These are phyloP conservation scores for Auanema freiburgensis DNA, from an alignment of 2,888 invertebrate genomes.

Conservation along the genomic window DNA sequence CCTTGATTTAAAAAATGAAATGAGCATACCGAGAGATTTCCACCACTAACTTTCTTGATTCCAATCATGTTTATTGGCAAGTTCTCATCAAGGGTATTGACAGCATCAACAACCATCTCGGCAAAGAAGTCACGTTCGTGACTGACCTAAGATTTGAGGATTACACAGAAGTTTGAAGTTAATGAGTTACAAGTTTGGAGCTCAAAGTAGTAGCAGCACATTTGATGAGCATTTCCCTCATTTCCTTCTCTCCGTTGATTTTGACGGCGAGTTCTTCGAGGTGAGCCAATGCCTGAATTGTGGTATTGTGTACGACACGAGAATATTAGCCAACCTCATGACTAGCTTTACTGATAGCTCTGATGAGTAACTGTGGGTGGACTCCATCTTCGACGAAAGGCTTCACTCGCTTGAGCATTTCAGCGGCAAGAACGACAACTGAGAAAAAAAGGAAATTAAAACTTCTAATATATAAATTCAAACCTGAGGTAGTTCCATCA, in stretches of 20 bases:
- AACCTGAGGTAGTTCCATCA: conserved; percentile 84
- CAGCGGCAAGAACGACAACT: conserved; percentile 91
- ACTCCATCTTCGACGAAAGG: conserved; percentile 92
- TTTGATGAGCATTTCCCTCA: conserved; percentile 70
- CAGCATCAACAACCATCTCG: conserved; percentile 96
- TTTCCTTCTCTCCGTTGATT: conserved; percentile 64
- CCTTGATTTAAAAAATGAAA: not conserved
- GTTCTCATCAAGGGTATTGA: conserved; percentile 80
- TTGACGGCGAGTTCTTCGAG: conserved; percentile 80
- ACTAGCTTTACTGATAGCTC: conserved; percentile 83
- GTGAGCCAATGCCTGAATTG: conserved; percentile 74
- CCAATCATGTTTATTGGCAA: conserved; percentile 98
- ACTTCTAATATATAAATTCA: not conserved
- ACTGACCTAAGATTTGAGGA: conserved; percentile 68
- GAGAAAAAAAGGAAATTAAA: conserved; percentile 67
- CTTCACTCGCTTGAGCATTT: conserved; percentile 90
- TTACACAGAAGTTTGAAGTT: conserved; percentile 1
- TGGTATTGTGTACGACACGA: not conserved
- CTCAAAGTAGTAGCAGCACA: conserved; percentile 96
- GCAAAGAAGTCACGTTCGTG: conserved; percentile 93
- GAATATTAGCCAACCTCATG: conserved; percentile 68
- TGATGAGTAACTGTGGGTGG: conserved; percentile 89
- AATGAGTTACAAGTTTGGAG: conserved; percentile 82
- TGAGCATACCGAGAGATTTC: conserved; percentile 48
- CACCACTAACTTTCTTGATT: conserved; percentile 83